A percentile compares a stretch with the other conserved stretches of the same genome.
Evolutionary conservation across 2,888 invertebrate species (phyloP).

Genomic region (Drosophila sordidula): DNA sequence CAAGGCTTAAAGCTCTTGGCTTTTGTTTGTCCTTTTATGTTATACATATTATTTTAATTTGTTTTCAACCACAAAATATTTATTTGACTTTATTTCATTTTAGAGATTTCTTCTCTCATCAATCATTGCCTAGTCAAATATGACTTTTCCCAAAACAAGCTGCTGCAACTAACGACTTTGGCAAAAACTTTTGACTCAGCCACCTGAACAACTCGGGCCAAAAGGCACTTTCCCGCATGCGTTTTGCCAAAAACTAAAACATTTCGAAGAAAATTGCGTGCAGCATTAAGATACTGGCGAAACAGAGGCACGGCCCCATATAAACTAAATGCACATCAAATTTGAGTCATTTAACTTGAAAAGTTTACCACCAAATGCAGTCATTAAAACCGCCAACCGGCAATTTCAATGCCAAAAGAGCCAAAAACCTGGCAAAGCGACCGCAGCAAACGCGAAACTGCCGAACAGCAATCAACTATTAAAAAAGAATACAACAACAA

Average conservation of each 20-base stretch:
- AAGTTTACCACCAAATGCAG: constrained; percentile 69
- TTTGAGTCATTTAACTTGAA: constrained; percentile 73
- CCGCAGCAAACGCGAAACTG: constrained; percentile 45
- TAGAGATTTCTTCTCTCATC: too few species aligned
- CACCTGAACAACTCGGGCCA: neutral
- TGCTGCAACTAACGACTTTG: neutral
- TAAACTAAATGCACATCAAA: constrained; percentile 72
- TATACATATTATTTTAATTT: too few species aligned
- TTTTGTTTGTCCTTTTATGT: too few species aligned
- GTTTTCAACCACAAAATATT: too few species aligned
- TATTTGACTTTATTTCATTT: too few species aligned
- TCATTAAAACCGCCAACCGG: constrained; percentile 56
- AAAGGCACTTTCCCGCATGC: neutral
- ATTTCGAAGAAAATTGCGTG: neutral
- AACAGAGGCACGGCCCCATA: constrained; percentile 12
- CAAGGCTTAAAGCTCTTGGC: too few species aligned
- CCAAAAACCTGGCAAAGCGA: constrained; percentile 36
- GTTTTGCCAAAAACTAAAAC: neutral
- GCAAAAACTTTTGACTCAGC: neutral
- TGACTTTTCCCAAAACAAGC: neutral
- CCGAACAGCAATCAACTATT: constrained; percentile 70
- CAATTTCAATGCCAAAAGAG: constrained; percentile 48
- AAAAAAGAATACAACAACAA: constrained; percentile 45
- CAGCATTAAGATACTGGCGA: neutral
- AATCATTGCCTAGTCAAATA: neutral